Percentiles rank a stretch among this genome's conserved stretches.
These are phyloP conservation scores for Tyria jacobaeae DNA, from an alignment of 2,888 invertebrate genomes.

Conservation along the genomic window DNA sequence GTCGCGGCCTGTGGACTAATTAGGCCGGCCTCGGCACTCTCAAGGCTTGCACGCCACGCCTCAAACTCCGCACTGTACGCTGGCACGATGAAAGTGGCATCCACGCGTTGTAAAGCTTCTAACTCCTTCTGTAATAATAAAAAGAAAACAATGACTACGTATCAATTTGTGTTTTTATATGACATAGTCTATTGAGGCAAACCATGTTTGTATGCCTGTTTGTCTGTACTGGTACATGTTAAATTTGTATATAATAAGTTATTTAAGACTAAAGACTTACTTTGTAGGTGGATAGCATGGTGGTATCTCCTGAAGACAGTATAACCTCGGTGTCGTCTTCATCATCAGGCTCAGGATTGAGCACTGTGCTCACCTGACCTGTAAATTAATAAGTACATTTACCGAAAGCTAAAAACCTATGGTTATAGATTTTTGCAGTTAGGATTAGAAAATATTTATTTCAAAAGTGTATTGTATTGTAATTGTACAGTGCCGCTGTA, in stretches of 20 bases:
- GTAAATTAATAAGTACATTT: conserved; percentile 25
- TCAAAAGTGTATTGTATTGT: too few relatives aligned
- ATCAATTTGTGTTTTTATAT: too few relatives aligned
- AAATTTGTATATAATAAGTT: too few relatives aligned
- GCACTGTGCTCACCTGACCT: conserved; percentile 90
- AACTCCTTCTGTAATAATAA: conserved; percentile 86
- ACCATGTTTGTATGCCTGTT: too few relatives aligned
- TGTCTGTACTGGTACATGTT: too few relatives aligned
- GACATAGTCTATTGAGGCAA: too few relatives aligned
- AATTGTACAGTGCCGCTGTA: too few relatives aligned
- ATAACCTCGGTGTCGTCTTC: conserved; percentile 91
- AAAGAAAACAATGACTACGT: not conserved
- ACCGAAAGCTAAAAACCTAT: too few relatives aligned
- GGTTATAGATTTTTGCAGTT: too few relatives aligned
- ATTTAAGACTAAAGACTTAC: conserved; percentile 53
- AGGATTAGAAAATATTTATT: too few relatives aligned
- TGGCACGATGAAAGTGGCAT: conserved; percentile 90
- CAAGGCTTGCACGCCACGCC: conserved; percentile 76
- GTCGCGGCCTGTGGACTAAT: conserved; percentile 59
- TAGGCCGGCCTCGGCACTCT: conserved; percentile 56
- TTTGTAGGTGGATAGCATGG: conserved; percentile 87
- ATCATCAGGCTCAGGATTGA: conserved; percentile 90
- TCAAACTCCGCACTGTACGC: conserved; percentile 85
- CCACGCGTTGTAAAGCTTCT: conserved; percentile 90
- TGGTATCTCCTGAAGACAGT: conserved; percentile 89